Base-by-base conservation (phyloP, 2,797 vertebrate genomes). In the Thamnophis elegans region DNA sequence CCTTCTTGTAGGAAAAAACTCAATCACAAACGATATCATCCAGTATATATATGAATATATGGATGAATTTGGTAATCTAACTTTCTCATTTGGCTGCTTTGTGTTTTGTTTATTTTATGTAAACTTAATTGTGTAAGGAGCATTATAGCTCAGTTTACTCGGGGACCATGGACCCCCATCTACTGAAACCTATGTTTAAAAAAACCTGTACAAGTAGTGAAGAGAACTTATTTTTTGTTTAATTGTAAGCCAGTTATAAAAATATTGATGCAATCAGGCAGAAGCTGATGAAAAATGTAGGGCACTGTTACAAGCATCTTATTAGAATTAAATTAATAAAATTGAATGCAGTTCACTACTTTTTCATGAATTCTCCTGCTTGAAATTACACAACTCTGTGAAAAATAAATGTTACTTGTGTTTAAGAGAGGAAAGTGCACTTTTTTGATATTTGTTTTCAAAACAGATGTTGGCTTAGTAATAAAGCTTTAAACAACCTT, bases 1-100 rank as follows among this genome's bases (percentile, higher is more conserved):
- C 99, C 99, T 0, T 98, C 98, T 8, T 99, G 99, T 97, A 98
- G 99, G 96, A 99, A 99, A 96, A 99, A 97, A 97, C 98, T 99
- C 91, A 99, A 96, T 85, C 97, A 97, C 94, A 98, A 98, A 94
- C 98, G 99, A 12, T 99, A 99, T 95, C 99, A 99, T 96, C 99
- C 99, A 14, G 98, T 99, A 92, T 99, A 99, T 95, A 98, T 99
- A 97, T 98, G 97, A 98, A 93, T 92, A n/a, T 22, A 91, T 65
- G 51, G 85, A 3, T 9, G 2, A 85, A 91, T 68, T 58, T 95
- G 96, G 96, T 97, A 96, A 82, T 89, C 68, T 73, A 88, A 51
- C 5, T 58, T 55, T 59, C 60, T 36, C n/a, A 7, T 95, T 95
- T 96, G 94, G 89, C 95, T 94, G 94, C 93, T 92, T 92, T 94